Base-by-base conservation (phyloP, 2,797 vertebrate species). In the Alauda arvensis region DNA sequence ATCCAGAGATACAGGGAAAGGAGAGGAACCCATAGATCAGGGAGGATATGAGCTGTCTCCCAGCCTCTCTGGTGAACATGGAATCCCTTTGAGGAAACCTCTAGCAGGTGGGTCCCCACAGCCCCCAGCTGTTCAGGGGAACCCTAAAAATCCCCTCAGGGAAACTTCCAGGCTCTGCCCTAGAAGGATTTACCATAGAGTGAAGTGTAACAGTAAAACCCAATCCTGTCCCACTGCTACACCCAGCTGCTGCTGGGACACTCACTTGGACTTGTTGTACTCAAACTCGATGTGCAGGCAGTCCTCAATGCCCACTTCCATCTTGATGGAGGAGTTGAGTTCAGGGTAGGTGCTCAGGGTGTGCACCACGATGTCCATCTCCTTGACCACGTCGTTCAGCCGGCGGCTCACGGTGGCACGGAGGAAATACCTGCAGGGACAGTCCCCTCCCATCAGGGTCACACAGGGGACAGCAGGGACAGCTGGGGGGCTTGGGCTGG, bases 231-330 rank as follows among this genome's bases (percentile, higher is more conserved):
- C 37, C 37, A 37, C 37, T 37, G 37, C 37, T 37, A 37, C 37
- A 37, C 37, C 37, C 39, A 28, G 52, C 42, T 31, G 67, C 87
- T 67, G 70, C 18, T 4, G 18, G 59, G 72, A 45, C 61, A 96
- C 98, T 98, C 97, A 99, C 99, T 99, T 99, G 96, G 99, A 99
- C 93, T 99, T 99, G 96, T 99, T 99, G 92, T 99, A 99, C 95
- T 99, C 99, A 39, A 99, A 99, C 95, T 99, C 99, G 43, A 99
- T 99, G 96, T 99, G 99, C 77, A 99, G 98, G 91, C 99, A 99
- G 84, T 99, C 99, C 94, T 99, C 99, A 2, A 99, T 99, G 43
- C 99, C 99, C 60, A 99, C 99, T 94, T 99, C 99, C 99, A 99
- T 99, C 95, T 99, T 99, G 88, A 99, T 99, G 75, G 99, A 99